Evolutionary conservation across 2,797 vertebrate genomes (phyloP), one percentile per base, ranked within the genome.

Genomic region (Coracias cyanogaster): DNA sequence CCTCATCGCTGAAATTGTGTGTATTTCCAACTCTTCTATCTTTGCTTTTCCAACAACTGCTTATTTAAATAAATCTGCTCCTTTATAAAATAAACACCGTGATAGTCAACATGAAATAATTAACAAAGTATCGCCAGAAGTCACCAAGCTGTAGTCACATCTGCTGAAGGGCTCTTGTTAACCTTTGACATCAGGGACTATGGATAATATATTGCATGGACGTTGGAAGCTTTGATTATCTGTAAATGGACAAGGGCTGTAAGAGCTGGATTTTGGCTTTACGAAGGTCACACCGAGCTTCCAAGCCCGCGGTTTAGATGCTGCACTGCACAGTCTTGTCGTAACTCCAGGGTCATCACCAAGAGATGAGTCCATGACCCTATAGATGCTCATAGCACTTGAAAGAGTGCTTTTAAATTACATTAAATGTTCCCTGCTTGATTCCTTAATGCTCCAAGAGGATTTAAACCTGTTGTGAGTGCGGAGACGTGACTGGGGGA

Each of bases 381-480:
- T 74, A 9, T 17, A 43, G 82, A 81, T 88, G 88, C 72, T 96
- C 80, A 31, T 16, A 72, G 54, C 33, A 61, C 77, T 72, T 84
- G 61, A 61, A 70, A 79, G 76, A 78, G 83, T 52, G 61, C 86
- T 94, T 89, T 95, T 84, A 31, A 65, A 31, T 86, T 76, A 35
- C 52, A 12, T 70, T 84, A 66, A 62, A 57, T 70, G 58, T 61
- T 89, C 86, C 86, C 0, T 12, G 62, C 58, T 64, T 86, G 88
- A 73, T 93, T 82, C 86, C 54, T 82, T 72, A 89, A 58, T 92
- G 84, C 64, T 87, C 39, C 35, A 20, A 64, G 77, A 86, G 86
- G 84, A 76, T 93, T 95, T 93, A 86, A 96, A 79, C 66, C 81
- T 88, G 85, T 88, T 94, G 77, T 78, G 90, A 93, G 90, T 93